phyloP scores from a whole-genome alignment of 2,113 vertebrate species.

The Coptodon bakossiorum region DNA sequence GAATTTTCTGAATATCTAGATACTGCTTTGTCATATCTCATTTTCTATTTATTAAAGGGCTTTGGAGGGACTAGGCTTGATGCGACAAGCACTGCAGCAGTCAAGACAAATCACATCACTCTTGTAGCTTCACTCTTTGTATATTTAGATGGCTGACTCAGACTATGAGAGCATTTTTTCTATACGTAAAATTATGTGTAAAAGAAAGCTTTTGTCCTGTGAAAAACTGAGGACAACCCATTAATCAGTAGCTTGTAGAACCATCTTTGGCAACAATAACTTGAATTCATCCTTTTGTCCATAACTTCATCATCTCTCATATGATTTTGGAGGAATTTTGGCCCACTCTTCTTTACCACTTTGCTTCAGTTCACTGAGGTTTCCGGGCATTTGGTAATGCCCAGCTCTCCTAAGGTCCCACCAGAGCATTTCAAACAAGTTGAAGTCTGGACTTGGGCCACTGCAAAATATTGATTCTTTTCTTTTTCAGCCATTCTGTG shows the following conservation, averaged over 20 bases:
- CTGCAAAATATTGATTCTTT: neutral
- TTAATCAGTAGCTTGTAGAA: neutral
- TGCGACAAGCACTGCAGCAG: neutral
- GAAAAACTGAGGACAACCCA: neutral
- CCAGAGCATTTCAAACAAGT: neutral
- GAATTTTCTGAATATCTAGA: neutral
- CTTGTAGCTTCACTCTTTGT: neutral
- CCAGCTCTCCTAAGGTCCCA: neutral
- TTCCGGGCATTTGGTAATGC: neutral
- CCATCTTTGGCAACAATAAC: neutral
- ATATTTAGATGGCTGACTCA: neutral
- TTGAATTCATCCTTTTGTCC: neutral
- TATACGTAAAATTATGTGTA: neutral
- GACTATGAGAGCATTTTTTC: neutral
- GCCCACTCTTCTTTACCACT: neutral
- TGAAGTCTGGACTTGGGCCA: neutral
- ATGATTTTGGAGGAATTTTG: neutral
- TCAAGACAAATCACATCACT: neutral
- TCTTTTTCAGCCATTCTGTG: neutral
- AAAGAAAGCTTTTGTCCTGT: neutral
- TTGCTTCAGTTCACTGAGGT: neutral
- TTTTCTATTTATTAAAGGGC: neutral
- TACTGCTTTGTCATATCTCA: neutral
- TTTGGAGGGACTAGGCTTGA: neutral
- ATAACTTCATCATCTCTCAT: neutral